Base-by-base conservation (phyloP, 2,113 vertebrate species). In the Atractosteus spatula region DNA sequence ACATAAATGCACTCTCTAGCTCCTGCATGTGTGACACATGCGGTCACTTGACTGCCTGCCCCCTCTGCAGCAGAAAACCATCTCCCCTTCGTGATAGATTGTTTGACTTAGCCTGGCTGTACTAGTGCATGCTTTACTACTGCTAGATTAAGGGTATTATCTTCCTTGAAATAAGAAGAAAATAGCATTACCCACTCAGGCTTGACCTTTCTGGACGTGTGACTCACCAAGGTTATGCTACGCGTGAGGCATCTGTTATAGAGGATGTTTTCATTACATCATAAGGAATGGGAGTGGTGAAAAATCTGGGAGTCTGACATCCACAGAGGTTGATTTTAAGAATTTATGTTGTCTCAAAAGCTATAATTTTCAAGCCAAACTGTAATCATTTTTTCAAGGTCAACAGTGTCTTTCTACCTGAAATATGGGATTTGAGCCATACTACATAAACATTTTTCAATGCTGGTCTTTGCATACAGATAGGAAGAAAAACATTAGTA, bases 61-160 rank as follows among this genome's bases (percentile, higher is more conserved):
- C 56, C 73, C 51, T 56, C 65, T 44, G 29, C 29, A 29, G 29
- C 29, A 29, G 29, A 29, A 29, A 29, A 29, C 29, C 29, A 29
- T 29, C 29, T 59, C 57, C 57, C 57, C 14, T 59, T 59, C 4
- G 57, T 59, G 57, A 59, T n/a, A 16, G 57, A 59, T n/a, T 59
- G 57, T 4, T 59, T 59, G 57, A 11, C 57, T 59, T 59, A 29
- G 57, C 10, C 57, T 59, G 57, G n/a, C 57, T 59, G 57, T 5
- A 13, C 57, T 59, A 59, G 55, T 29, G 16, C 55, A 61, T 16
- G 45, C 61, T 44, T 74, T 68, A 62, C 29, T 41, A 65, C 47
- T 3, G 56, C 63, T 11, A 62, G 78, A 85, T 79, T 79, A 84
- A 44, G 61, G 41, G 64, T 42, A 67, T 87, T 84, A 84, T 82